phyloP scores from a whole-genome alignment of 2,888 invertebrate species.

The Cotesia congregata region DNA sequence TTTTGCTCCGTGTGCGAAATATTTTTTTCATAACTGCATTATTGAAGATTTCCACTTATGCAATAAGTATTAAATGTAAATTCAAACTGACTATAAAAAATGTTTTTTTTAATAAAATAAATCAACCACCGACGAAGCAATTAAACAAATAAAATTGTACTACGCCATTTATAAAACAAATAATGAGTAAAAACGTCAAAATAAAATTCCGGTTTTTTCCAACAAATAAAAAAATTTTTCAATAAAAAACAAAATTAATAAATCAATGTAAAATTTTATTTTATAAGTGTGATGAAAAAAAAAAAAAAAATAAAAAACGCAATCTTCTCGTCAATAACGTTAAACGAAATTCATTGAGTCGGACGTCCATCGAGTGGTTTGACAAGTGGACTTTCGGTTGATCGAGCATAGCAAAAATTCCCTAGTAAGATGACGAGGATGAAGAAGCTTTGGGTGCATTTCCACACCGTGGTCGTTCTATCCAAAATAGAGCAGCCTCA shows the following conservation, averaged over 20 bases:
- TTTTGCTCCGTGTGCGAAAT: no score
- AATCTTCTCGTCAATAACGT: background rate
- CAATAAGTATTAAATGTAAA: no score
- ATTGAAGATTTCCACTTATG: no score
- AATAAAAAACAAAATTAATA: background rate
- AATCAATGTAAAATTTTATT: background rate
- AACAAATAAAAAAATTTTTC: background rate
- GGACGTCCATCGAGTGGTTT: background rate
- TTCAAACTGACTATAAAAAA: no score
- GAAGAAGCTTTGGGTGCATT: slow-evolving; percentile 11
- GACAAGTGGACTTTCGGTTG: background rate
- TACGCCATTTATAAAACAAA: no score
- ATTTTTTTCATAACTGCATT: no score
- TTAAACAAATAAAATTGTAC: no score
- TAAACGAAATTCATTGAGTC: background rate
- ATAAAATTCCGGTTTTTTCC: background rate
- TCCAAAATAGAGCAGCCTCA: background rate
- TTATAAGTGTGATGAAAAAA: background rate
- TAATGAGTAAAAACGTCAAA: background rate
- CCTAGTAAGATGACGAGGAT: background rate
- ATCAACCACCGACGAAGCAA: no score
- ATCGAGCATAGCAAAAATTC: background rate
- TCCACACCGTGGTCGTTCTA: background rate
- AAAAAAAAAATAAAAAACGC: background rate
- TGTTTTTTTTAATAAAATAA: no score